phyloP scores from a whole-genome alignment of 2,888 invertebrate species.

The Protodeltote pygarga region DNA sequence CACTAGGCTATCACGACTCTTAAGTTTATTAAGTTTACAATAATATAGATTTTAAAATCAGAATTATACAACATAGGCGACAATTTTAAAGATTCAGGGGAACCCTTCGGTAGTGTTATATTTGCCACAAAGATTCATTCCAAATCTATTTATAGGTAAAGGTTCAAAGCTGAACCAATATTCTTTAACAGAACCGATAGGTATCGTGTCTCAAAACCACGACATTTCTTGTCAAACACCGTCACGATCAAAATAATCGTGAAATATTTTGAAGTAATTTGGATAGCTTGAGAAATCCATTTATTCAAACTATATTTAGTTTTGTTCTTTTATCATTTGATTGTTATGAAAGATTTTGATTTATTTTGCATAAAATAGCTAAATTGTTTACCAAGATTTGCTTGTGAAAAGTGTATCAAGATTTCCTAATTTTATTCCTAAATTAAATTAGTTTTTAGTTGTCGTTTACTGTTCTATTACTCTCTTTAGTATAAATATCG shows the following conservation, averaged over 20 bases:
- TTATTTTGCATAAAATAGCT: slow-evolving; percentile 2
- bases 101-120: too few species aligned
- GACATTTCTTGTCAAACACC: slow-evolving; percentile 53
- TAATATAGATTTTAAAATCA: too few species aligned
- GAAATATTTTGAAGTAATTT: slow-evolving; percentile 39
- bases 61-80: too few species aligned
- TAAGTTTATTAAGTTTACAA: too few species aligned
- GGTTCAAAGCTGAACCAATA: too few species aligned
- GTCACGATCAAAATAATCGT: slow-evolving; percentile 51
- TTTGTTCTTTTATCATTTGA: slow-evolving; percentile 33
- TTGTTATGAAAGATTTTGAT: slow-evolving; percentile 14
- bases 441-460: too few species aligned
- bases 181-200: slow-evolving; percentile 41
- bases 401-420: not conserved
- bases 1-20: too few species aligned
- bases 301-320: slow-evolving; percentile 31
- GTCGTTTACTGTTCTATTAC: too few species aligned
- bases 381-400: slow-evolving; percentile 3
- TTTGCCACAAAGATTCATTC: too few species aligned
- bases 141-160: too few species aligned
- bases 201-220: slow-evolving; percentile 61
- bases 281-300: slow-evolving; percentile 34
- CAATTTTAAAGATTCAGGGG: too few species aligned
- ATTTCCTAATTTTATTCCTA: not conserved
- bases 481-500: too few species aligned